Base-by-base conservation (phyloP, 2,113 vertebrate species). In the Rhadina sibilatrix region DNA sequence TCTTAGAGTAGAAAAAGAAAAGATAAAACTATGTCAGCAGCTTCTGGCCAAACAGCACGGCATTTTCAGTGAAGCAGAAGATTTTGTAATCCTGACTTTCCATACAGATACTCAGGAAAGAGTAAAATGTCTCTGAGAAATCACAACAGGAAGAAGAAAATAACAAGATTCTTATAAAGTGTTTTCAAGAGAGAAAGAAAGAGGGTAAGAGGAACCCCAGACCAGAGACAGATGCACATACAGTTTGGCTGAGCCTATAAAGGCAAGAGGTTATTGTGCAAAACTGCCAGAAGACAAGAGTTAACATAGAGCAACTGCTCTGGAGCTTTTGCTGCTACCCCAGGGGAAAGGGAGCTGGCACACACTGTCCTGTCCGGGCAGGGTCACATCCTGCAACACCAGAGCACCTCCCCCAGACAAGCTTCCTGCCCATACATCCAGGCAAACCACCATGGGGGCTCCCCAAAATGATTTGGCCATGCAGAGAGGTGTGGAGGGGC, bases 1-100 rank as follows among this genome's bases (percentile, higher is more conserved):
- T 82, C 65, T 86, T 89, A 71, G 23, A 75, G 46, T 11, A 87
- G 70, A 61, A 85, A 72, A 93, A 54, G 22, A 69, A 78, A 92
- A 91, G 57, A 35, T 4, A 79, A 56, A 87, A 82, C 1, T 6
- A n/a, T 40, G 65, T 93, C 64, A 81, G 54, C 63, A 93, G 94
- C 82, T 94, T 79, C 78, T 85, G 70, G 40, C 42, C 79, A 68
- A 78, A 84, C 44, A 52, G 66, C 28, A 49, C n/a, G 27, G 38
- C 31, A 63, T 83, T 82, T 89, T 89, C 68, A 90, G 52, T 52
- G 78, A 66, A 93, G 40, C 56, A 83, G 81, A 69, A 88, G 75
- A 52, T 78, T 78, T 66, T 85, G 40, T n/a, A 89, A 71, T 54
- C 57, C 52, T 60, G 21, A 44, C 5, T 87, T 94, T 65, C 47